Base-by-base conservation (phyloP, 1,140 invertebrate species). In the Nephila pilipes region DNA sequence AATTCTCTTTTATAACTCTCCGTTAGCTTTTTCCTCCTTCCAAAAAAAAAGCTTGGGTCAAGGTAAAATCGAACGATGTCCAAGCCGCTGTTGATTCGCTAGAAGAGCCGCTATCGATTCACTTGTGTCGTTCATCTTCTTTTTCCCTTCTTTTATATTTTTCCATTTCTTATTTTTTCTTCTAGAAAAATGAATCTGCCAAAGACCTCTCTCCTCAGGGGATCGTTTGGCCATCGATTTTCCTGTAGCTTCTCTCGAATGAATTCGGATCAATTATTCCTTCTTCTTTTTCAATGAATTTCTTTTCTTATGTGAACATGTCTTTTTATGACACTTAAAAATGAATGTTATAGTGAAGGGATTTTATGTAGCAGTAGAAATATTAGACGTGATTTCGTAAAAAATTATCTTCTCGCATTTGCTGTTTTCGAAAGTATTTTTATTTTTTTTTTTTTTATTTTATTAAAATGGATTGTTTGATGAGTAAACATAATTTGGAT, bases 1-100 rank as follows among this genome's bases (percentile, higher is more conserved):
- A n/a, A n/a, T n/a, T n/a, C n/a, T n/a, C n/a, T 85, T 85, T 83
- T 85, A 85, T 85, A 55, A 36, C 38, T 60, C 29, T 38, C 83
- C 55, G 83, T 85, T 85, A 85, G 83, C 83, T 46, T 69, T 87
- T 54, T 60, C 29, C 25, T 60, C 69, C 46, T 36, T 65, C 38
- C 29, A 8, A 87, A 87, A 63, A n/a, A 46, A 46, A 46, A 46
- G 18, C 32, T n/a, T n/a, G 32, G 85, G 85, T 87, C 85, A 87
- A 87, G 85, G 85, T 87, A 69, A 65, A 32, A 54, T 32, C 54
- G 83, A 85, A 57, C 83, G 32, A 46, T 8, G 46, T 46, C 46
- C 46, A 0, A 46, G 12, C 46, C 6, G 55, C 55, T 85, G 54
- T 85, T 75, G 32, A 80, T 80, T 29, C 38, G 46, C 14, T 38